Conservation (phyloP, 1,140 invertebrate genomes). For the Drosophila guanche region DNA sequence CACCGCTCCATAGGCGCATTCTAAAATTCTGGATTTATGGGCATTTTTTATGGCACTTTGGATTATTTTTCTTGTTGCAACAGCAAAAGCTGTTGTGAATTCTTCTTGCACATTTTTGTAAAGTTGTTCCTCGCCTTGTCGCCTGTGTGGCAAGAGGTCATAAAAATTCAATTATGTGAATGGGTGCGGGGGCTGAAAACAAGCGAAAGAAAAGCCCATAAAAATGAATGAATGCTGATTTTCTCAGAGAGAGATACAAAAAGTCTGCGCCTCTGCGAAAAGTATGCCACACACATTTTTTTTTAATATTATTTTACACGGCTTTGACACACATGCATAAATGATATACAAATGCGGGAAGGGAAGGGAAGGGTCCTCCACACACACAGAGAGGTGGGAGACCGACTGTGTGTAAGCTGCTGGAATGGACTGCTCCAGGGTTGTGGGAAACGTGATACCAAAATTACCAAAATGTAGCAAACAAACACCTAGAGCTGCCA, state of each 20-base stretch:
- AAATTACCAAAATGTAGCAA: slow-evolving; percentile 56
- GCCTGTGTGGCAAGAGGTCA: slow-evolving; percentile 30
- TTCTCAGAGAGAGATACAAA: slow-evolving; percentile 10
- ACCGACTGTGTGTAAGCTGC: slow-evolving; percentile 13
- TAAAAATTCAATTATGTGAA: slow-evolving; percentile 75
- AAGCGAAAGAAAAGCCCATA: slow-evolving; percentile 38
- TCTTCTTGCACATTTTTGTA: slow-evolving; percentile 9
- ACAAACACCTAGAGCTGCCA: slow-evolving; percentile 30
- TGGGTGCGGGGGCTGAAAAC: slow-evolving; percentile 28
- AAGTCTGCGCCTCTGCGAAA: slow-evolving; percentile 27
- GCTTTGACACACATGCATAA: slow-evolving; percentile 71
- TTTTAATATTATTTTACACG: slow-evolving; percentile 14
- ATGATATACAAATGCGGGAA: slow-evolving; percentile 5
- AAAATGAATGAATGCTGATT: slow-evolving; percentile 57
- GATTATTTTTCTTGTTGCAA: slow-evolving; percentile 35
- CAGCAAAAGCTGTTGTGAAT: no score
- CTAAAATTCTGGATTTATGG: slow-evolving; percentile 44
- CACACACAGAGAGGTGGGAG: background rate
- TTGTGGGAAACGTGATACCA: slow-evolving; percentile 35
- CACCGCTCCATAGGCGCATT: slow-evolving; percentile 47
- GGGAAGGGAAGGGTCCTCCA: background rate
- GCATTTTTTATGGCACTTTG: slow-evolving; percentile 63
- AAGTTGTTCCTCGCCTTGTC: slow-evolving; percentile 36
- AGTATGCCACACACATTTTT: slow-evolving; percentile 42
- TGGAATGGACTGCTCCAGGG: slow-evolving; percentile 1